phyloP scores from a whole-genome alignment of 2,113 vertebrate species.

The Emydocephalus ijimae region DNA sequence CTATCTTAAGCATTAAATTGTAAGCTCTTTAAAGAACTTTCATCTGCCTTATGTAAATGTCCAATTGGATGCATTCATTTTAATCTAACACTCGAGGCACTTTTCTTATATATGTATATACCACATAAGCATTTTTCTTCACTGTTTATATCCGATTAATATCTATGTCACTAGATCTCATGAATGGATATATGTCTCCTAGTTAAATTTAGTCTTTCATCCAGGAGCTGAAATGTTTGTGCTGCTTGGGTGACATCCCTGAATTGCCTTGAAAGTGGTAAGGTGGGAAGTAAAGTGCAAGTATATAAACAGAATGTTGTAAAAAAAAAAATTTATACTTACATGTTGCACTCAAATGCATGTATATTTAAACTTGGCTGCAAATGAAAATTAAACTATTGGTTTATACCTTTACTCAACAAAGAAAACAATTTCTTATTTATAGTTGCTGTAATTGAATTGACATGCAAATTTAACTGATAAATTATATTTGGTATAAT shows the following conservation, averaged over 20 bases:
- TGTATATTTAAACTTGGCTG: constrained; percentile 58
- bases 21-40: background rate
- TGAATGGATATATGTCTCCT: fast-evolving
- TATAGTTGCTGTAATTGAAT: constrained; percentile 74
- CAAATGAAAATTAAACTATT: constrained; percentile 52
- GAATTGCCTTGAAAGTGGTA: fast-evolving
- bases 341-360: constrained; percentile 53
- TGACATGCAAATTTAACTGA: constrained; percentile 70
- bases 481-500: constrained; percentile 84
- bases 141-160: background rate
- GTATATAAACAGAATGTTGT: background rate
- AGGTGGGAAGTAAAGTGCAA: background rate
- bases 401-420: constrained; percentile 71
- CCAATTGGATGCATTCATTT: background rate
- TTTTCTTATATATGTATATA: background rate
- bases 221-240: background rate
- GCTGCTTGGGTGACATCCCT: background rate
- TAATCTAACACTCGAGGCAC: constrained; percentile 13
- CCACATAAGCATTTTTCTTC: background rate
- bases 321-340: constrained; percentile 28
- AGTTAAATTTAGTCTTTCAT: fast-evolving
- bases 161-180: background rate
- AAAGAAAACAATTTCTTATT: constrained; percentile 65
- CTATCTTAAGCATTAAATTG: background rate
- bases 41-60: constrained; percentile 15